phyloP scores from a whole-genome alignment of 2,888 invertebrate species.

The Cynaeus angustus region DNA sequence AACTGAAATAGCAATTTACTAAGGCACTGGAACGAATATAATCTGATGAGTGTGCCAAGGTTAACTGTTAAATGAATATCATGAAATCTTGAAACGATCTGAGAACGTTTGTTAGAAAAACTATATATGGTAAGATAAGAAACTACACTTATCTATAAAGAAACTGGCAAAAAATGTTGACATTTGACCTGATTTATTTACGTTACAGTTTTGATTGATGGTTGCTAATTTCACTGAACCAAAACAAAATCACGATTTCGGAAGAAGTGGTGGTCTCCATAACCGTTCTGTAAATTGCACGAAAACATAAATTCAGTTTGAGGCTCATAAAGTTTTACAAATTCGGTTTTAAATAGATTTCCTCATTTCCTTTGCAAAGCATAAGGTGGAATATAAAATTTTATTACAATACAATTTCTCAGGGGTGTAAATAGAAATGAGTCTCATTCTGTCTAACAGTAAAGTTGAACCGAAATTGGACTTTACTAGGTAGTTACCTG shows the following conservation, averaged over 20 bases:
- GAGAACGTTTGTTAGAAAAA: not conserved
- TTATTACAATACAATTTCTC: conserved; percentile 56
- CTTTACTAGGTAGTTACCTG: conserved; percentile 39
- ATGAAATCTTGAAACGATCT: no score
- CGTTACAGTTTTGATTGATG: conserved; percentile 46
- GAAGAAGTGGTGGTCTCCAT: conserved; percentile 35
- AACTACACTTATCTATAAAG: not conserved
- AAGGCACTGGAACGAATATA: no score
- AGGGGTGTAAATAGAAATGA: conserved; percentile 51
- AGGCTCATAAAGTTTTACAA: conserved; percentile 46
- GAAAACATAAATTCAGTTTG: conserved; percentile 43
- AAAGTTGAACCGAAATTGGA: conserved; percentile 25
- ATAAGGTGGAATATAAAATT: conserved; percentile 54
- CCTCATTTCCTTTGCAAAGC: conserved; percentile 49
- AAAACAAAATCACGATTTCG: conserved; percentile 44
- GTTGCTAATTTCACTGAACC: conserved; percentile 40
- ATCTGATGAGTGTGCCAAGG: no score
- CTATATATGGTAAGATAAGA: not conserved
- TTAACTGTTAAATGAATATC: no score
- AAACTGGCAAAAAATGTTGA: not conserved
- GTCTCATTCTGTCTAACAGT: conserved; percentile 34
- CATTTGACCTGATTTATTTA: conserved; percentile 38
- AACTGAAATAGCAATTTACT: no score
- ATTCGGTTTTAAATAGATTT: conserved; percentile 53
- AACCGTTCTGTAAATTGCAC: conserved; percentile 45